phyloP scores from a whole-genome alignment of 1,140 invertebrate genomes.

The Drosophila biarmipes region DNA sequence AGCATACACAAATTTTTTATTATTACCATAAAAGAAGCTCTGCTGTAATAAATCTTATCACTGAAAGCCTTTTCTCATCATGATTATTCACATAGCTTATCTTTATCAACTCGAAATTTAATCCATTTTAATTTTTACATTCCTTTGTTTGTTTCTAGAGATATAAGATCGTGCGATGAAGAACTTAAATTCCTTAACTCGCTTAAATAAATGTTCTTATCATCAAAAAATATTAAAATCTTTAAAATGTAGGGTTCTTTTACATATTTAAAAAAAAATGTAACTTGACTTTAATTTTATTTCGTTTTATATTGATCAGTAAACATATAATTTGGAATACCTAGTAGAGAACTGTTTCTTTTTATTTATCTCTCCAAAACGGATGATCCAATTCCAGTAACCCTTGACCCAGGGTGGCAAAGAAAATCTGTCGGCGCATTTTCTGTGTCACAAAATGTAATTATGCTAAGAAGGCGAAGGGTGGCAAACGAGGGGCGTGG shows the following conservation, averaged over 20 bases:
- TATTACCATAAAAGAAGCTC: neutral
- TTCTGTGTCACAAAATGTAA: slow-evolving; percentile 24
- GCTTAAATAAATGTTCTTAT: no score
- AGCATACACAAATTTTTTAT: neutral
- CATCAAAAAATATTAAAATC: no score
- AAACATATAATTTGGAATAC: no score
- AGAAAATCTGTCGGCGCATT: slow-evolving; percentile 19
- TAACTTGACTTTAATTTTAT: no score
- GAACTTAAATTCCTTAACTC: neutral
- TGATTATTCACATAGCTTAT: slow-evolving; percentile 10
- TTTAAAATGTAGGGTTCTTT: no score
- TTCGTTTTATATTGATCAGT: no score
- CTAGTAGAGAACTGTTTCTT: neutral
- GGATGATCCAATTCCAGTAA: neutral
- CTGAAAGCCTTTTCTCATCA: slow-evolving; percentile 1
- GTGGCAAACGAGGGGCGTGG: neutral
- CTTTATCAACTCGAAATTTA: neutral
- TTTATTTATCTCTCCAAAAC: neutral
- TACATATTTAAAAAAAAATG: no score
- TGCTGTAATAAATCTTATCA: slow-evolving; percentile 6
- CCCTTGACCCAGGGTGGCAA: neutral
- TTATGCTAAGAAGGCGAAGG: slow-evolving; percentile 18
- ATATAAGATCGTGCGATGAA: neutral
- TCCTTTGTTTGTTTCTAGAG: neutral
- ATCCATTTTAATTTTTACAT: neutral